Percentiles rank a stretch among this genome's conserved stretches.
These are phyloP conservation scores for Pantherophis guttatus DNA, from an alignment of 2,113 vertebrate species.

Conservation along the genomic window DNA sequence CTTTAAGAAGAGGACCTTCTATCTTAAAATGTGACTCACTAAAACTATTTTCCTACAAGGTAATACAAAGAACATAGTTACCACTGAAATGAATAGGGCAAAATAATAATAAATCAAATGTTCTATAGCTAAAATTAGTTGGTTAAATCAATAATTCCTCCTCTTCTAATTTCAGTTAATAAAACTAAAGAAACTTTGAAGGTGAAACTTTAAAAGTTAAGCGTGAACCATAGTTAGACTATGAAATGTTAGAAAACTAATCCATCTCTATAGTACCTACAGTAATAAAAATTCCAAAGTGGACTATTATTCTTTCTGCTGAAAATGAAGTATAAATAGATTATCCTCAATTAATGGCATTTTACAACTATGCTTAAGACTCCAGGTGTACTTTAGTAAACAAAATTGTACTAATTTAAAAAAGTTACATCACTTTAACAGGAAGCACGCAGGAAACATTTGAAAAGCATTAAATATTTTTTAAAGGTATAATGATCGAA, in stretches of 20 bases:
- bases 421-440: slow-evolving; percentile 43
- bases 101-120: background rate
- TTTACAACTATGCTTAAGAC: background rate
- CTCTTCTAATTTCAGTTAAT: background rate
- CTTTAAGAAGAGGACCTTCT: background rate
- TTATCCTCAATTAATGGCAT: background rate
- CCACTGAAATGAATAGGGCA: background rate
- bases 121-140: background rate
- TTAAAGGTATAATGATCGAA: slow-evolving; percentile 63
- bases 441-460: slow-evolving; percentile 24
- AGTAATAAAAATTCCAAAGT: background rate
- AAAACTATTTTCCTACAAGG: background rate
- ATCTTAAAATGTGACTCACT: slow-evolving; percentile 4
- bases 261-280: background rate
- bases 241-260: background rate
- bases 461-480: slow-evolving; percentile 56
- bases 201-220: background rate
- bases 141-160: background rate
- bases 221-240: background rate
- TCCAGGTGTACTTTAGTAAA: background rate
- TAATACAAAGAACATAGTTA: background rate
- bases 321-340: background rate
- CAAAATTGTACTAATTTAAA: slow-evolving; percentile 29
- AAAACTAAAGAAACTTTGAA: background rate
- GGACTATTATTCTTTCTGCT: background rate